Conservation (phyloP, 2,888 invertebrate species). For the Drosophila quinaria region DNA sequence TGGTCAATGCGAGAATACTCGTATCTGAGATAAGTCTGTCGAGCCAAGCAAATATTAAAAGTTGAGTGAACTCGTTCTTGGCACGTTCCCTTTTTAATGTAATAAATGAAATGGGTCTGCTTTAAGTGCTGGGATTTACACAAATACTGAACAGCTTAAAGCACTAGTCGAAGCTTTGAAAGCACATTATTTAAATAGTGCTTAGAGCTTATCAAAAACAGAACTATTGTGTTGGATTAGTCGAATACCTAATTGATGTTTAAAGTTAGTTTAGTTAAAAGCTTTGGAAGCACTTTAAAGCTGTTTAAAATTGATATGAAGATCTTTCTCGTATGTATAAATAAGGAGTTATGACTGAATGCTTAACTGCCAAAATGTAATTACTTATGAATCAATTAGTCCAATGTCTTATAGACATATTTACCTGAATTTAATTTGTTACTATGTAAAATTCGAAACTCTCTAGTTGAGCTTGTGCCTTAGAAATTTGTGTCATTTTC, state of each 20-base stretch:
- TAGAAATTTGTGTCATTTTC: conserved; percentile 6
- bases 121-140: background rate
- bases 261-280: too few relatives aligned
- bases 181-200: background rate
- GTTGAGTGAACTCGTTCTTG: conserved; percentile 14
- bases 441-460: background rate
- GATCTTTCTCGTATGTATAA: too few relatives aligned
- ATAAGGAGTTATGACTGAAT: too few relatives aligned
- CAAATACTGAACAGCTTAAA: background rate
- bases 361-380: background rate
- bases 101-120: background rate
- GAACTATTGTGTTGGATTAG: background rate
- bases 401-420: background rate
- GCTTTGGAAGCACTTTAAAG: background rate
- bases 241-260: background rate
- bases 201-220: background rate
- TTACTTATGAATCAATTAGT: background rate
- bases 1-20: background rate
- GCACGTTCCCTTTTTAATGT: conserved; percentile 2
- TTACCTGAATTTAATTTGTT: background rate
- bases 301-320: background rate
- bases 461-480: background rate
- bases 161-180: background rate
- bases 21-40: conserved; percentile 6
- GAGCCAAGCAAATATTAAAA: conserved; percentile 2